Conservation (phyloP, 2,113 vertebrate genomes). For the Melanerpes aurifrons region DNA sequence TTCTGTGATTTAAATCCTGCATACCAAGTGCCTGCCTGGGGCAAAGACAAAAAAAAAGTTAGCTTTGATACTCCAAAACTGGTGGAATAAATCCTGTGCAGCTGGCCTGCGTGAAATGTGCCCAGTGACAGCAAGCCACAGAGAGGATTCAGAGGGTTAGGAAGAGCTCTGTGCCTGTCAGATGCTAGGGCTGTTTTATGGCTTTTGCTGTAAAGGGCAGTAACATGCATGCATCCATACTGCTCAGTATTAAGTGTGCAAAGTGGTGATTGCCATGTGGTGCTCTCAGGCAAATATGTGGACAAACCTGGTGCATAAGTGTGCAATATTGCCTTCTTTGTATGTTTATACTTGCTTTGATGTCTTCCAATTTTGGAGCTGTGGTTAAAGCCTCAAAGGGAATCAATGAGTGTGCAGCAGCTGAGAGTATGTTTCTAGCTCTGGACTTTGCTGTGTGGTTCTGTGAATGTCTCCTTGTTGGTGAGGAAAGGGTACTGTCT, state of each 20-base stretch:
- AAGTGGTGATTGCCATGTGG: neutral
- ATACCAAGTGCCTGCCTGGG: conserved; percentile 25
- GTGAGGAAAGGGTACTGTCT: neutral
- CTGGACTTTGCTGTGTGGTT: neutral
- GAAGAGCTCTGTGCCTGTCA: conserved; percentile 28
- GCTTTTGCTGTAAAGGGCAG: neutral
- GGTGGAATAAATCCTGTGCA: conserved; percentile 57
- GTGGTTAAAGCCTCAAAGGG: neutral
- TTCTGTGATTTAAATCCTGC: conserved; percentile 47
- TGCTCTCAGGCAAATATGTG: neutral
- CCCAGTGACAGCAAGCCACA: neutral
- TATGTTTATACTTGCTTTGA: neutral
- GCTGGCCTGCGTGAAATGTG: conserved; percentile 57
- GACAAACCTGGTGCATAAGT: neutral
- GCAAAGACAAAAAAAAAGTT: conserved; percentile 9
- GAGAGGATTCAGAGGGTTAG: conserved; percentile 10
- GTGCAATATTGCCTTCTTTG: neutral
- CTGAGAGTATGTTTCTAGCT: neutral
- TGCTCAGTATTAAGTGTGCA: neutral
- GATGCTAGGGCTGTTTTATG: neutral
- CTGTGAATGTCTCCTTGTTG: neutral
- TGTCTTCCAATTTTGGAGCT: neutral
- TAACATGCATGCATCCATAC: neutral
- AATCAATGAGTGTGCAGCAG: neutral
- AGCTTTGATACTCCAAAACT: conserved; percentile 45